Percentiles rank a stretch among this genome's conserved stretches.
Conservation (phyloP, 2,888 invertebrate genomes). For the Microctonus aethiopoides region DNA sequence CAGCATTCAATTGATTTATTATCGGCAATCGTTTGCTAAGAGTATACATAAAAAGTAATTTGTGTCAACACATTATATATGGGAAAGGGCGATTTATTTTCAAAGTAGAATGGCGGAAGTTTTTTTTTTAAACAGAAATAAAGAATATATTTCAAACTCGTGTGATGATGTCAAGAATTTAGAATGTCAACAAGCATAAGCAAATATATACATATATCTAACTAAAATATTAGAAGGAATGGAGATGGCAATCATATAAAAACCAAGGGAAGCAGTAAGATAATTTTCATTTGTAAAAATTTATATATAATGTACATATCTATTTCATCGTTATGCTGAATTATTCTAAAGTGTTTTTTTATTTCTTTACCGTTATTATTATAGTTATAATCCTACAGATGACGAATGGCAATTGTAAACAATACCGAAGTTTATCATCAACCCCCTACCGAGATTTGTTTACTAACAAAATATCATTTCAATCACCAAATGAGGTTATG, state of each 20-base stretch:
- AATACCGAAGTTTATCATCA: not conserved
- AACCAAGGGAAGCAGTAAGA: not conserved
- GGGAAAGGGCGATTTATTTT: not conserved
- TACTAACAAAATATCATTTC: not conserved
- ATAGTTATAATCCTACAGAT: not conserved
- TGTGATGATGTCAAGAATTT: not conserved
- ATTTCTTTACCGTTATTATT: not conserved
- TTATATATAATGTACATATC: no score
- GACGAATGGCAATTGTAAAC: not conserved
- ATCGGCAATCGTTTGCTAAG: not conserved
- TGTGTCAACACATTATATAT: not conserved
- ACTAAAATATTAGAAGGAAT: not conserved
- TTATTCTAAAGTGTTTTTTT: no score
- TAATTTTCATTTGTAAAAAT: not conserved
- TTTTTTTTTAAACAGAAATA: no score
- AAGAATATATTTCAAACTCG: not conserved
- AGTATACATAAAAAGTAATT: not conserved
- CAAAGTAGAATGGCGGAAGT: not conserved
- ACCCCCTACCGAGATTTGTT: not conserved
- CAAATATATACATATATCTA: not conserved
- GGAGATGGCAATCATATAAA: not conserved
- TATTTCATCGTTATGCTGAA: no score
- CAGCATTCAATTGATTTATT: not conserved
- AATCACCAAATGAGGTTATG: not conserved
- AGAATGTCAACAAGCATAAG: not conserved